Base-by-base conservation (phyloP, 1,140 invertebrate species). In the Theocolax elegans region DNA sequence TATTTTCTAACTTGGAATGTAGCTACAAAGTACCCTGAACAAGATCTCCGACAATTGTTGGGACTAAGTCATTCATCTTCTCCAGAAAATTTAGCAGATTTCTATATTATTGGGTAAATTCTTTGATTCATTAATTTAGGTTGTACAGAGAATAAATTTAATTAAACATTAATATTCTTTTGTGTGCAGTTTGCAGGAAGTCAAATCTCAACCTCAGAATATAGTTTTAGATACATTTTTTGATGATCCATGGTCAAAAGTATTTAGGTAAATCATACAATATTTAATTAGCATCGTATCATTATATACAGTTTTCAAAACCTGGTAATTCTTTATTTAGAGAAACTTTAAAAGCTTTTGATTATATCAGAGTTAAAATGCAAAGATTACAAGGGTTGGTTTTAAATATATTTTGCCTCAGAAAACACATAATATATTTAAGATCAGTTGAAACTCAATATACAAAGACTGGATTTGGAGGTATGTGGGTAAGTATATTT, bases 1-100 rank as follows among this genome's bases (percentile, higher is more conserved):
- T 93, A 93, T 80, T 89, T 94, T 73, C 89, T 92, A 25, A 95
- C 94, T 25, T 96, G 92, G 89, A 96, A 95, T 88, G 93, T 95
- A 49, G 93, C 92, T 23, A 93, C 92, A 19, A 91, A 89, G 74
- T 88, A 87, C 75, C 93, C 92, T 4, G 90, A 89, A 73, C 89
- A 90, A 81, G 89, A 90, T 81, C 83, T 95, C 1, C 87, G 89
- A 67, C 86, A 89, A 49, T 82, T 95, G 27, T 81, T 96, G 44
- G 91, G 92, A 53, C 84, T 94, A 65, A 87, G 87, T 56, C 83
- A 88, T 71, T 82, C 87, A 65, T 88, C 88, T 74, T 83, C 86
- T 53, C 83, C 88, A 46, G 88, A 90, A 79, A 75, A 84, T 15
- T 76, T 93, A 74, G 92, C 94, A 35, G 94, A 96, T 84, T 89